Percentiles rank a stretch among this genome's conserved stretches.
phyloP scores from a whole-genome alignment of 2,888 invertebrate species.

The Margaritifera margaritifera region DNA sequence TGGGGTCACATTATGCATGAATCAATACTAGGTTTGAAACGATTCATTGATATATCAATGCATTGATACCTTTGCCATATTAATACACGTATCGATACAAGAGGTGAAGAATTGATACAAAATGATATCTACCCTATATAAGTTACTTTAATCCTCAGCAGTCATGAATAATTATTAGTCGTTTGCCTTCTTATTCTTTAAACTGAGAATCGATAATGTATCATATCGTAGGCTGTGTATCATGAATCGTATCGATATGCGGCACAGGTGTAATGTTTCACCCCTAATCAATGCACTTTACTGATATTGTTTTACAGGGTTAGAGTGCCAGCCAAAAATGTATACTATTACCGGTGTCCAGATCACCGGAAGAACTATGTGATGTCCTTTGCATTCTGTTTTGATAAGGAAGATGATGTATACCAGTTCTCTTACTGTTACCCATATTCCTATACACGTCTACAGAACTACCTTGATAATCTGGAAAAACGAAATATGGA shows the following conservation, averaged over 20 bases:
- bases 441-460: constrained; percentile 94
- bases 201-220: too few species aligned
- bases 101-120: too few species aligned
- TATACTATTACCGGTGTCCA: constrained; percentile 93
- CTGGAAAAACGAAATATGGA: constrained; percentile 79
- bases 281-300: background rate
- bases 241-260: too few species aligned
- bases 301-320: constrained; percentile 57
- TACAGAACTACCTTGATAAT: constrained; percentile 87
- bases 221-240: too few species aligned
- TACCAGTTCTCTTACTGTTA: constrained; percentile 95
- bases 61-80: too few species aligned
- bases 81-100: too few species aligned
- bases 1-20: constrained; percentile 25
- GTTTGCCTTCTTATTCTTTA: too few species aligned
- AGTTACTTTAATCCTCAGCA: too few species aligned
- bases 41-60: too few species aligned
- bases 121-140: too few species aligned
- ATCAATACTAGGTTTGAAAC: constrained; percentile 74
- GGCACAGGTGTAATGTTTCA: too few species aligned
- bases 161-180: too few species aligned
- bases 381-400: constrained; percentile 93
- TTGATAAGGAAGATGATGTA: constrained; percentile 94
- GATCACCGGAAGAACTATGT: constrained; percentile 90
- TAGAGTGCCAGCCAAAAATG: constrained; percentile 79